phyloP scores from a whole-genome alignment of 2,797 vertebrate species.

The Sarcoramphus papa region DNA sequence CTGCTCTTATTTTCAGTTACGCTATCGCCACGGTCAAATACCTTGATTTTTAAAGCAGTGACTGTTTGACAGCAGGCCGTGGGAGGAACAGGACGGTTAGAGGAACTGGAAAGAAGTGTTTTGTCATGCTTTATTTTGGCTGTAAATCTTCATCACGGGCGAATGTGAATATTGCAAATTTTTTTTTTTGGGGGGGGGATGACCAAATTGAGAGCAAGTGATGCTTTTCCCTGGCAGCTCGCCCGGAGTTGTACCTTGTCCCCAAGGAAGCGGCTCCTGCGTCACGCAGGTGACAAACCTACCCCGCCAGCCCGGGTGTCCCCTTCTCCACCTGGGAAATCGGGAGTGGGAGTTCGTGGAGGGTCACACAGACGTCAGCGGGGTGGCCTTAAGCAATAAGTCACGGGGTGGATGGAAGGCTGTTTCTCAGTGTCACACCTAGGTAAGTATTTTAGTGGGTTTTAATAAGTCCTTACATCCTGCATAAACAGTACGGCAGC shows the following conservation, averaged over 20 bases:
- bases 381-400: neutral
- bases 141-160: neutral
- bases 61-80: neutral
- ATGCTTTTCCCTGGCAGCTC: neutral
- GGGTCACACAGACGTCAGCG: fast-evolving
- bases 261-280: neutral
- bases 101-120: neutral
- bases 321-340: neutral
- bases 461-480: fast-evolving
- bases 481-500: fast-evolving
- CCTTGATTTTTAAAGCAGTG: too few species aligned
- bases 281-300: neutral
- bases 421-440: fast-evolving
- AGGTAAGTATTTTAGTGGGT: neutral
- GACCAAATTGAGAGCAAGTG: neutral
- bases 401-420: neutral
- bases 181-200: neutral
- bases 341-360: fast-evolving
- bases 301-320: fast-evolving
- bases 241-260: neutral
- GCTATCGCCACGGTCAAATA: too few species aligned
- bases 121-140: neutral
- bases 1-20: neutral
- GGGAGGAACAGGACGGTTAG: neutral
- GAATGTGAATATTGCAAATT: neutral